These are phyloP conservation scores for Acinonyx jubatus DNA, from an alignment of 2,113 vertebrate species.

Conservation along the genomic window DNA sequence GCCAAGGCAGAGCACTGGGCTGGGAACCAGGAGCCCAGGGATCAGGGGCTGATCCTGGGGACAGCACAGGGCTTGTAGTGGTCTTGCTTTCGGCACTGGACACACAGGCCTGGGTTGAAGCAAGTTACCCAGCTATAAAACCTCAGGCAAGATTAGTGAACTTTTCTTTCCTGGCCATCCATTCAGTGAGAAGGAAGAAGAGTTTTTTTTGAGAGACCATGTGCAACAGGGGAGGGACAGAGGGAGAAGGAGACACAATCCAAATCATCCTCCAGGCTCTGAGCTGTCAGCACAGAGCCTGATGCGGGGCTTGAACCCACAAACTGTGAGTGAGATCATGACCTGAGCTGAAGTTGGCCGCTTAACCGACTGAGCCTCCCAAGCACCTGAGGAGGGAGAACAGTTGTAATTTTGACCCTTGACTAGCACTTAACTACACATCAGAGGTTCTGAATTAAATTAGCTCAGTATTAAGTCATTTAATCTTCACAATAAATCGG, in stretches of 20 bases:
- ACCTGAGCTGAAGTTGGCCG: too few species aligned
- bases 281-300: too few species aligned
- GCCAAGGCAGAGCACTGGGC: not conserved
- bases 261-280: too few species aligned
- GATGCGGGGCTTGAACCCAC: too few species aligned
- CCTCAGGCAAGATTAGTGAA: not conserved
- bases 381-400: not conserved
- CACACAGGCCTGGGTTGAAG: not conserved
- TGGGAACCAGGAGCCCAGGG: not conserved
- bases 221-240: too few species aligned
- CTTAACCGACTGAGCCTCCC: too few species aligned
- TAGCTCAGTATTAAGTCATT: not conserved
- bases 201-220: too few species aligned
- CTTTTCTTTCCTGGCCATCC: not conserved
- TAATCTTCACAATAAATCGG: not conserved
- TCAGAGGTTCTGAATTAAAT: not conserved
- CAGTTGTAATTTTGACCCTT: not conserved
- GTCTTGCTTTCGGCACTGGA: not conserved
- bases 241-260: too few species aligned
- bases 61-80: not conserved
- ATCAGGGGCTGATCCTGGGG: not conserved
- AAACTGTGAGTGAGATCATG: too few species aligned
- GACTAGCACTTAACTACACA: not conserved
- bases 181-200: not conserved
- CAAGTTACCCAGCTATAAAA: not conserved